These are phyloP conservation scores for Phrynocephalus vlangalii DNA, from an alignment of 2,797 vertebrate species.

Conservation along the genomic window DNA sequence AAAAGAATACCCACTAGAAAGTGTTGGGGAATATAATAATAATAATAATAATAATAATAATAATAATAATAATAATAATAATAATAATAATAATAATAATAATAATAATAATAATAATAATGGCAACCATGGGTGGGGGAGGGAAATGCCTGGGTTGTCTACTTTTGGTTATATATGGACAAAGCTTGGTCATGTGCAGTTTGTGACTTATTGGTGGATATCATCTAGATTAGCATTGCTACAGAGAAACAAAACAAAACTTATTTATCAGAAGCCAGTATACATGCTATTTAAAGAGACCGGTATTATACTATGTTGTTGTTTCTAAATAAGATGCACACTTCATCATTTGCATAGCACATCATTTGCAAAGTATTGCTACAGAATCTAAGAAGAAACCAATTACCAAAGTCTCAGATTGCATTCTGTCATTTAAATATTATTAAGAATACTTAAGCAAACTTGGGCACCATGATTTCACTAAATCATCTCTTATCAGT, in stretches of 20 bases:
- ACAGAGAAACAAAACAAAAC: too few relatives aligned
- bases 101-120: slow-evolving; percentile 20
- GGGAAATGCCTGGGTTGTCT: neutral
- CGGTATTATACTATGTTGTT: slow-evolving; percentile 41
- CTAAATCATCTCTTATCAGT: slow-evolving; percentile 84
- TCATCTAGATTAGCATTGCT: slow-evolving; percentile 26
- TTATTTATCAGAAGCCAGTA: neutral
- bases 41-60: slow-evolving; percentile 7
- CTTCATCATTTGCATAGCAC: slow-evolving; percentile 34
- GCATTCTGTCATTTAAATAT: slow-evolving; percentile 66
- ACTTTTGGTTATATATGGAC: slow-evolving; percentile 39
- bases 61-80: too few relatives aligned
- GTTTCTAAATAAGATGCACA: slow-evolving; percentile 25
- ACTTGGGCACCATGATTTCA: slow-evolving; percentile 70
- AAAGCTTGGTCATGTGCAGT: slow-evolving; percentile 43
- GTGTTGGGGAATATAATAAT: slow-evolving; percentile 47
- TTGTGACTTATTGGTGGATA: slow-evolving; percentile 45
- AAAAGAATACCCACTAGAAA: slow-evolving; percentile 65
- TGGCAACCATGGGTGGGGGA: neutral
- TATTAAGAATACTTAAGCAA: slow-evolving; percentile 72
- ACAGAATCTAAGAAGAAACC: slow-evolving; percentile 63
- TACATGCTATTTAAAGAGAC: neutral
- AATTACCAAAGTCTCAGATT: slow-evolving; percentile 63
- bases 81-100: too few relatives aligned
- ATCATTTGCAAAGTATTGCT: slow-evolving; percentile 49